A percentile compares a stretch with the other conserved stretches of the same genome.
Conservation (phyloP, 2,888 invertebrate genomes). For the Beris morrisii region DNA sequence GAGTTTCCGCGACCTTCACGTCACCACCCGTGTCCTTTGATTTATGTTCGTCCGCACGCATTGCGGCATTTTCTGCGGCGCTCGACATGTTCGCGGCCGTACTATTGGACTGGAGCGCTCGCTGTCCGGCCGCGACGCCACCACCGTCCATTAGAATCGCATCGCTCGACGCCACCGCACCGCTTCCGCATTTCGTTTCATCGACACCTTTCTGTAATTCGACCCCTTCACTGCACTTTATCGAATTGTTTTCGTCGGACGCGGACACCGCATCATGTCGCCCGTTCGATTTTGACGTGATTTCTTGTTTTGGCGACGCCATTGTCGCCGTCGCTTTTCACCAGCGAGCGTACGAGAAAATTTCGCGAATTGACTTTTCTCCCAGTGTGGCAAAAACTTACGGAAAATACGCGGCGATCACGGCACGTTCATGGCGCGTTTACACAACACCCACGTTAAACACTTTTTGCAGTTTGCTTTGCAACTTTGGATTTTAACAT, state of each 20-base stretch:
- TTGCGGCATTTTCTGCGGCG: not conserved
- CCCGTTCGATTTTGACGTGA: conserved; percentile 6
- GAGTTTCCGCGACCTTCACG: not conserved
- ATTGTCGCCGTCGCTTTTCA: not conserved
- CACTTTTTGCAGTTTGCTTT: not conserved
- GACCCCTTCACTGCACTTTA: not conserved
- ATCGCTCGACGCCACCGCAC: not conserved
- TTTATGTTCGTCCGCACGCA: too few relatives aligned
- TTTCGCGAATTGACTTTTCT: not conserved
- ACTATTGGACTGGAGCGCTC: too few relatives aligned
- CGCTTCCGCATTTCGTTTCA: not conserved
- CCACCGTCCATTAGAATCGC: not conserved
- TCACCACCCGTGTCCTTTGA: too few relatives aligned
- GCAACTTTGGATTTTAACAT: not conserved
- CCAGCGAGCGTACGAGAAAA: not conserved
- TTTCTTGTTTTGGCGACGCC: conserved; percentile 29
- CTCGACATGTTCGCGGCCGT: not conserved
- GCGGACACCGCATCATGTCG: not conserved
- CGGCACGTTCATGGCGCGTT: too few relatives aligned
- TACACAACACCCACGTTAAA: not conserved
- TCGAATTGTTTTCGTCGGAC: not conserved
- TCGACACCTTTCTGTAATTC: not conserved
- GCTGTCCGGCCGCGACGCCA: too few relatives aligned
- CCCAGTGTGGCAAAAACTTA: not conserved
- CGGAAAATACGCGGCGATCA: not conserved